A percentile compares a stretch with the other conserved stretches of the same genome.
phyloP scores from a whole-genome alignment of 2,113 vertebrate species.

The Nansenia antarctica region DNA sequence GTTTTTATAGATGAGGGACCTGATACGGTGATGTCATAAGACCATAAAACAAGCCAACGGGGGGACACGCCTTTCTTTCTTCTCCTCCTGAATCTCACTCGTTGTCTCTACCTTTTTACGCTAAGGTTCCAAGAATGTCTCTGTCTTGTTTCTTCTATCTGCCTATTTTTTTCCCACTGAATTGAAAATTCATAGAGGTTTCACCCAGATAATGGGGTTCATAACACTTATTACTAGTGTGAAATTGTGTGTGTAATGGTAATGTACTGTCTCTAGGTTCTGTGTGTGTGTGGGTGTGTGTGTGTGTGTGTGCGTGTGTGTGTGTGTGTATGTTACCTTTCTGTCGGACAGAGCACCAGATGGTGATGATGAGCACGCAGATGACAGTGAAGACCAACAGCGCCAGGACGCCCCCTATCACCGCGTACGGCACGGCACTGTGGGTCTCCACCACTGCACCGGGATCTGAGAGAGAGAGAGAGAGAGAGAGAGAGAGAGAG shows the following conservation, averaged over 20 bases:
- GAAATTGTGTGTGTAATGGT: too few relatives aligned
- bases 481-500: background rate
- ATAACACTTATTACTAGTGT: background rate
- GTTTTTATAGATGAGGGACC: constrained; percentile 59
- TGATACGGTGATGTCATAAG: constrained; percentile 55
- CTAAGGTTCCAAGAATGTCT: too few relatives aligned
- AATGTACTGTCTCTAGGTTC: background rate
- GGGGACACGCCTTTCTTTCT: constrained; percentile 45
- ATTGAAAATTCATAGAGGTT: constrained; percentile 15
- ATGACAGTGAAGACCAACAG: constrained; percentile 90
- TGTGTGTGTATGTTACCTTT: constrained; percentile 78
- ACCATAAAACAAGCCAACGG: constrained; percentile 69
- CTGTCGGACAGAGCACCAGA: constrained; percentile 92
- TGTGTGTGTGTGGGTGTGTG: constrained; percentile 4
- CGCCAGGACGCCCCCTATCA: constrained; percentile 88
- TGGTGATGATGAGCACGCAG: constrained; percentile 89
- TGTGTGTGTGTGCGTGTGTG: background rate
- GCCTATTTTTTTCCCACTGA: constrained; percentile 33
- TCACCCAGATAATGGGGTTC: constrained; percentile 29
- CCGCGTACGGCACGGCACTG: constrained; percentile 88
- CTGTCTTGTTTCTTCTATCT: constrained; percentile 18
- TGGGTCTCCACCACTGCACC: constrained; percentile 88
- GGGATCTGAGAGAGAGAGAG: constrained; percentile 73
- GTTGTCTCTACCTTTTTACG: too few relatives aligned
- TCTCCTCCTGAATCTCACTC: too few relatives aligned